Conservation (phyloP, 2,113 vertebrate genomes). For the Lycaon pictus region DNA sequence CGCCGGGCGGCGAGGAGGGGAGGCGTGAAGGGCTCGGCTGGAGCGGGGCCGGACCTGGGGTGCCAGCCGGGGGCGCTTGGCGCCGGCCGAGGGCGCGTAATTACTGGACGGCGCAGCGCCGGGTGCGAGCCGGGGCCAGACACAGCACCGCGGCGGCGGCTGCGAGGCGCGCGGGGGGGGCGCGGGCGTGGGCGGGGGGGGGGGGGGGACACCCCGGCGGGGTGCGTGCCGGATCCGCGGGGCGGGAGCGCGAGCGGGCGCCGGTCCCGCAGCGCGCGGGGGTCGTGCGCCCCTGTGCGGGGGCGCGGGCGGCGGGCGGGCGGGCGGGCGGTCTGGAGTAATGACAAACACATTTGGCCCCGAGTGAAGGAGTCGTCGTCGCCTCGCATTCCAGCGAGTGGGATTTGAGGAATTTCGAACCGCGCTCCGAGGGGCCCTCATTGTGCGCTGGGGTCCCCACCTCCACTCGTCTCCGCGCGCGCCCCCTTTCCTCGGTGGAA, state of each 20-base stretch:
- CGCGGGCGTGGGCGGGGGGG: not conserved
- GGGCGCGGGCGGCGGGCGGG: slow-evolving; percentile 59
- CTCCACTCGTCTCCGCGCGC: not conserved
- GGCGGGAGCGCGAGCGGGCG: not conserved
- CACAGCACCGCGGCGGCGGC: not conserved
- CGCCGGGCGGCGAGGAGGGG: not conserved
- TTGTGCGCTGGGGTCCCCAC: slow-evolving; percentile 19
- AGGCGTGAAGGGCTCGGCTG: slow-evolving; percentile 71
- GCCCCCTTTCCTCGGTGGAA: not conserved
- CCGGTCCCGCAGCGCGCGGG: not conserved
- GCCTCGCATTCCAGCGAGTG: slow-evolving; percentile 86
- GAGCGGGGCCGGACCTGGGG: slow-evolving; percentile 3
- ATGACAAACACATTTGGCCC: slow-evolving; percentile 94
- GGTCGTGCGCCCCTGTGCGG: not conserved
- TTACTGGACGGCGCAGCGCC: slow-evolving; percentile 73
- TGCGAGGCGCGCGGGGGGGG: not conserved
- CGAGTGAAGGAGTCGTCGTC: slow-evolving; percentile 83
- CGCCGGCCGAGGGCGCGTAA: slow-evolving; percentile 35
- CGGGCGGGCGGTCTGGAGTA: slow-evolving; percentile 81
- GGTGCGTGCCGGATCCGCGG: not conserved
- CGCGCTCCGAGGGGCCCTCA: slow-evolving; percentile 66
- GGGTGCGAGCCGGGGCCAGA: not conserved
- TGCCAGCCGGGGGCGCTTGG: slow-evolving; percentile 4
- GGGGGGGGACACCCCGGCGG: not conserved
- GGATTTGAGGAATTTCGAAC: slow-evolving; percentile 85